These are phyloP conservation scores for Cerastoderma edule DNA, from an alignment of 2,888 invertebrate species.

Conservation along the genomic window DNA sequence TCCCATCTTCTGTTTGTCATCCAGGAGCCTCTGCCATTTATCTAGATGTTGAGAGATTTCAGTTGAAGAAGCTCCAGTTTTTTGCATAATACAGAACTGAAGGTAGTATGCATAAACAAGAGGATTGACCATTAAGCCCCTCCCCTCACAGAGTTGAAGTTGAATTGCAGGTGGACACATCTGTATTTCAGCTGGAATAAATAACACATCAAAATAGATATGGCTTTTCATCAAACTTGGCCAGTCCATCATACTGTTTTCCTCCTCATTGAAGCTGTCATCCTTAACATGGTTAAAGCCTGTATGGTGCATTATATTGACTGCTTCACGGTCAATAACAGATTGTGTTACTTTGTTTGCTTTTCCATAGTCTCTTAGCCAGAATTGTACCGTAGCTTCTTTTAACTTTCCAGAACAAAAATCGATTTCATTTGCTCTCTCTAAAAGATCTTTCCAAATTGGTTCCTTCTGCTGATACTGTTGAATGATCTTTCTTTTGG, in stretches of 20 bases:
- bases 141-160: constrained; percentile 10
- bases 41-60: not conserved
- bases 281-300: not conserved
- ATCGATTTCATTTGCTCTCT: not conserved
- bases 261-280: not conserved
- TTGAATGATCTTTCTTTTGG: too few species aligned
- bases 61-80: not conserved
- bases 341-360: not conserved
- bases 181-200: constrained; percentile 5
- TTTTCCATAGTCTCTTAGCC: not conserved
- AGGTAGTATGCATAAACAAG: constrained; percentile 17
- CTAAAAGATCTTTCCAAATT: not conserved
- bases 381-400: constrained; percentile 5
- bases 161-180: constrained; percentile 15
- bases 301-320: not conserved
- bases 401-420: constrained; percentile 19
- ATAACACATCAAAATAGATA: constrained; percentile 19
- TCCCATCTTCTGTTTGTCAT: constrained; percentile 7
- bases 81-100: constrained; percentile 13
- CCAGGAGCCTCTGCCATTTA: not conserved
- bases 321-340: constrained; percentile 9
- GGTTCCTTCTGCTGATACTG: too few species aligned
- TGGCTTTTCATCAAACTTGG: not conserved
- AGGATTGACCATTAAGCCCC: not conserved
- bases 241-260: constrained; percentile 7